These are phyloP conservation scores for Chrysotoxum bicinctum DNA, from an alignment of 2,888 invertebrate genomes.

Conservation along the genomic window DNA sequence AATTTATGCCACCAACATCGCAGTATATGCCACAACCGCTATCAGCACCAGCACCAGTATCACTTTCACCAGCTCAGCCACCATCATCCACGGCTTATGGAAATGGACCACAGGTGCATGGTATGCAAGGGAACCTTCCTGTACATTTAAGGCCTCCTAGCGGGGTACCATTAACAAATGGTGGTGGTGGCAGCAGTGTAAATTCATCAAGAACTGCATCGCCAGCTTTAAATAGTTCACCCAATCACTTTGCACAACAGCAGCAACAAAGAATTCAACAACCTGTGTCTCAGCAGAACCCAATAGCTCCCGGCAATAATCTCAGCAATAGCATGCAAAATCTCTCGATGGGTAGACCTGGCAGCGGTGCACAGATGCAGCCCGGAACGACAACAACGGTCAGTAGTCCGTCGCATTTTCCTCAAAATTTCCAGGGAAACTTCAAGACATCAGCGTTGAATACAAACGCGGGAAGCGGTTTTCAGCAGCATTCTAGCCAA, in stretches of 20 bases:
- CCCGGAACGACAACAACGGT: conserved; percentile 51
- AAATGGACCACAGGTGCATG: conserved; percentile 62
- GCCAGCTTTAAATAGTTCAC: conserved; percentile 75
- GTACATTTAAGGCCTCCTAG: conserved; percentile 76
- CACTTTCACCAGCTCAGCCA: conserved; percentile 48
- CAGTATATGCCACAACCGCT: conserved; percentile 27
- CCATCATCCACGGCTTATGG: conserved; percentile 39
- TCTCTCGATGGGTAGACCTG: conserved; percentile 54
- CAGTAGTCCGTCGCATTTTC: conserved; percentile 60
- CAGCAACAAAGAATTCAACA: conserved; percentile 47
- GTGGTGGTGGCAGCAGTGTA: conserved; percentile 76
- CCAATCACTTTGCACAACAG: conserved; percentile 57
- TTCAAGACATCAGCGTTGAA: conserved; percentile 75
- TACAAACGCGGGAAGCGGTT: conserved; percentile 40
- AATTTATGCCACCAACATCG: conserved; percentile 74
- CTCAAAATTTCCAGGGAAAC: conserved; percentile 73
- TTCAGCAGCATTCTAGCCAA: conserved; percentile 45
- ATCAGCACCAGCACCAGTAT: conserved; percentile 15
- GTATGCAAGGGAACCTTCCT: conserved; percentile 74
- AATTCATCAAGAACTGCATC: conserved; percentile 81
- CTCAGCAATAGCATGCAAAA: conserved; percentile 74
- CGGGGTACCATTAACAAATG: conserved; percentile 74
- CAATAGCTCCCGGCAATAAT: conserved; percentile 47
- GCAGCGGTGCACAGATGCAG: conserved; percentile 33
- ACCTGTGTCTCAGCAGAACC: conserved; percentile 24